Conservation (phyloP, 2,113 vertebrate genomes). For the Ceratotherium simum region DNA sequence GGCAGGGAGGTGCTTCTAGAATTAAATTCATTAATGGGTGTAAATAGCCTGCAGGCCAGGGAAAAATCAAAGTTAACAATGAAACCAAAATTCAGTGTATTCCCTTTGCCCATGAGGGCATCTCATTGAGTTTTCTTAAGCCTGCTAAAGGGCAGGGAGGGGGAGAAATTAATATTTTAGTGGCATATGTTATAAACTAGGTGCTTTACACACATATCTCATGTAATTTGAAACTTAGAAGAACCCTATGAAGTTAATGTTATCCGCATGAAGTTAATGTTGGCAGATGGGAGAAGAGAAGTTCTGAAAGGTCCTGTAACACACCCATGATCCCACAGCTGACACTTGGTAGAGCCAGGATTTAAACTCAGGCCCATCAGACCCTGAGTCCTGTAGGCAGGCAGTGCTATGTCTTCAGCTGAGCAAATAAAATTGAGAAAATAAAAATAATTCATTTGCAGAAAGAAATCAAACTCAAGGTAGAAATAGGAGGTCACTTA, state of each 20-base stretch:
- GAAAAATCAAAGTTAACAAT: not conserved
- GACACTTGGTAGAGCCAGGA: not conserved
- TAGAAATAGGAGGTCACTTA: not conserved
- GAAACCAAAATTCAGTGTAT: not conserved
- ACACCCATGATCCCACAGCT: not conserved
- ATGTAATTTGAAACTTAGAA: not conserved
- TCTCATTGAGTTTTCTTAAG: not conserved
- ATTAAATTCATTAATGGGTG: not conserved
- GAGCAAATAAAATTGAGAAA: constrained; percentile 18
- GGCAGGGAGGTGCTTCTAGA: not conserved
- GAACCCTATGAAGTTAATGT: not conserved
- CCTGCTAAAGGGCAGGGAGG: not conserved
- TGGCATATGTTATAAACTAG: not conserved
- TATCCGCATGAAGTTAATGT: not conserved
- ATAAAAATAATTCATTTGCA: not conserved
- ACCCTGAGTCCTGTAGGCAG: not conserved
- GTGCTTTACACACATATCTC: not conserved
- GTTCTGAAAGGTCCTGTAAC: not conserved
- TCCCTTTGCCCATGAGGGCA: not conserved
- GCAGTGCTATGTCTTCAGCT: not conserved
- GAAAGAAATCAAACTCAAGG: not conserved
- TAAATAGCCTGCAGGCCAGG: not conserved
- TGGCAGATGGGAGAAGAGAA: not conserved
- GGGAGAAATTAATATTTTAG: not conserved
- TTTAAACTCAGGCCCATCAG: not conserved